These are phyloP conservation scores for Labeo rohita DNA, from an alignment of 2,113 vertebrate species.

Conservation along the genomic window DNA sequence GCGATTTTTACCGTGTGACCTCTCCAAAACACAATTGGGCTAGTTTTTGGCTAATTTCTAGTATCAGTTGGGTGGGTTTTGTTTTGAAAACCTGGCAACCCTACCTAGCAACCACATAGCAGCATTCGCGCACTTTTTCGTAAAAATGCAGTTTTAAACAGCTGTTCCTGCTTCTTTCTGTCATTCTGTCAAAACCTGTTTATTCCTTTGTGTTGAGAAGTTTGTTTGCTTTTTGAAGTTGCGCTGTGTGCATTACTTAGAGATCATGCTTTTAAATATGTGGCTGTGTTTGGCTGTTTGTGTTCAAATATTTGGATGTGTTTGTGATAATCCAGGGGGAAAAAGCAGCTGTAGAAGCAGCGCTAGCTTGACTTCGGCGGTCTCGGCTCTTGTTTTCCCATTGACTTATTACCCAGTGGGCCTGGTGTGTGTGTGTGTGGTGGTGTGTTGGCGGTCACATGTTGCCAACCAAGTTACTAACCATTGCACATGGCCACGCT, in stretches of 20 bases:
- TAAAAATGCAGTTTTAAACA: not conserved
- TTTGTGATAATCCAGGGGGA: conserved; percentile 13
- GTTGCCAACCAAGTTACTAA: conserved; percentile 44
- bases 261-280: not conserved
- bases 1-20: too few species aligned
- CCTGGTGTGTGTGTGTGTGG: conserved; percentile 40
- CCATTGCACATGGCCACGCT: conserved; percentile 29
- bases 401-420: conserved; percentile 59
- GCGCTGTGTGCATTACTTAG: not conserved
- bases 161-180: not conserved
- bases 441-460: conserved; percentile 52
- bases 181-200: not conserved
- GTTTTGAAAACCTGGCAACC: too few species aligned
- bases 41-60: too few species aligned
- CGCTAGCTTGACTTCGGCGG: conserved; percentile 69
- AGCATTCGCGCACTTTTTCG: not conserved
- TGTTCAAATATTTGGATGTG: conserved; percentile 8
- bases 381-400: conserved; percentile 70
- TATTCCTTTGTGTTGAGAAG: conserved; percentile 6
- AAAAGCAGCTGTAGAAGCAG: conserved; percentile 74
- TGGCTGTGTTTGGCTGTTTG: conserved; percentile 3
- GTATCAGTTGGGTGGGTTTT: too few species aligned
- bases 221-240: not conserved
- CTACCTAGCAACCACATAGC: not conserved
- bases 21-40: too few species aligned